phyloP scores from a whole-genome alignment of 2,888 invertebrate genomes.

The Saturnia pavonia region DNA sequence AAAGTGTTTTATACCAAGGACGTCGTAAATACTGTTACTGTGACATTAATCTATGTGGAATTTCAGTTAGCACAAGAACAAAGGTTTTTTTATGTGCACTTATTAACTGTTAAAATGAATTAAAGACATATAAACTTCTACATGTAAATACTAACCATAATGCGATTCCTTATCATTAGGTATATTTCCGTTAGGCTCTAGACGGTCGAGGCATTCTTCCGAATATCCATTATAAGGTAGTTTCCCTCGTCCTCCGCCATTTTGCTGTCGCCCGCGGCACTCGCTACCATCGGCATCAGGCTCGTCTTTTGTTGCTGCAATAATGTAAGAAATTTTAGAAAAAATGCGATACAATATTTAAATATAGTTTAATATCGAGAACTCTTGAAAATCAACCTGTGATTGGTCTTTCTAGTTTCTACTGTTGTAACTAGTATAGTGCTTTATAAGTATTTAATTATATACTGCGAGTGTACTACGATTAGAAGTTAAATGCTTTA shows the following conservation, averaged over 20 bases:
- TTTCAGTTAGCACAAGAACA: not conserved
- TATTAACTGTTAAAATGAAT: not conserved
- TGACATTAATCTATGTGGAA: not conserved
- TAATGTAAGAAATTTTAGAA: slow-evolving; percentile 41
- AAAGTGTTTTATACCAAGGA: not conserved
- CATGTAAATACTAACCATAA: slow-evolving; percentile 58
- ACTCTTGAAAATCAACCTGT: too few species aligned
- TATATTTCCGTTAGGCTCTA: slow-evolving; percentile 97
- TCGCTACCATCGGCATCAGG: slow-evolving; percentile 83
- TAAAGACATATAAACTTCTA: not conserved
- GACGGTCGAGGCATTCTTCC: slow-evolving; percentile 95
- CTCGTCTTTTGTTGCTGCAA: slow-evolving; percentile 96
- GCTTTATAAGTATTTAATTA: too few species aligned
- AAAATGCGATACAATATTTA: too few species aligned
- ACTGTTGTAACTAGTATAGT: too few species aligned
- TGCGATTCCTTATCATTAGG: slow-evolving; percentile 91
- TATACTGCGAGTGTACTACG: not conserved
- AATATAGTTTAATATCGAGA: too few species aligned
- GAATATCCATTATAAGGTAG: slow-evolving; percentile 96
- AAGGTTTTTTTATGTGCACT: not conserved
- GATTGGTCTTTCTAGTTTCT: too few species aligned
- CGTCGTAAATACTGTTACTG: not conserved
- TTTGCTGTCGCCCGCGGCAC: slow-evolving; percentile 81
- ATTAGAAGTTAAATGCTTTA: not conserved
- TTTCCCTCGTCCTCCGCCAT: slow-evolving; percentile 86